phyloP scores from a whole-genome alignment of 2,888 invertebrate genomes.

The Ochropleura leucogaster region DNA sequence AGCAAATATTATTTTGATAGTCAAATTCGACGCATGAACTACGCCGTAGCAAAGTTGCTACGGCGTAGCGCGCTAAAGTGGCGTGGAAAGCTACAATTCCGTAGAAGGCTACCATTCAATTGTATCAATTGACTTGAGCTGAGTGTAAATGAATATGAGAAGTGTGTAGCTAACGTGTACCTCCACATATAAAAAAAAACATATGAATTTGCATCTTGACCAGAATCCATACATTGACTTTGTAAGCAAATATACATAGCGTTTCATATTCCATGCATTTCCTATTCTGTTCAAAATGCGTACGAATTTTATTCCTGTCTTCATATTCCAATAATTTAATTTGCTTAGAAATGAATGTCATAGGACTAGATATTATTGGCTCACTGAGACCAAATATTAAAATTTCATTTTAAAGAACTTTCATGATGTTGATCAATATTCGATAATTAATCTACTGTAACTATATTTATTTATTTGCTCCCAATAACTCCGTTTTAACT shows the following conservation, averaged over 20 bases:
- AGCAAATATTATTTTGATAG: neutral
- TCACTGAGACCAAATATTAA: too few species aligned
- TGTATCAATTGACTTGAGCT: conserved; percentile 20
- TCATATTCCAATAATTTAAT: neutral
- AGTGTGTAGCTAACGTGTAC: neutral
- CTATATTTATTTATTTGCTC: neutral
- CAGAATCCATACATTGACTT: neutral
- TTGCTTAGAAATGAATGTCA: too few species aligned
- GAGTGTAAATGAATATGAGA: neutral
- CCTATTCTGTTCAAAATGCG: neutral
- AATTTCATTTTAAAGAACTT: too few species aligned
- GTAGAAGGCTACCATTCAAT: conserved; percentile 38
- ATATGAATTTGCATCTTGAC: conserved; percentile 8
- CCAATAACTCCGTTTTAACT: neutral
- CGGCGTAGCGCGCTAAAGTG: conserved; percentile 25
- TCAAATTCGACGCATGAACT: neutral
- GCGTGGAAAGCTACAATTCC: conserved; percentile 35
- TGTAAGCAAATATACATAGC: neutral
- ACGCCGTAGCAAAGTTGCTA: neutral
- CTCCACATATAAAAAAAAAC: neutral
- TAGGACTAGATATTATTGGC: too few species aligned
- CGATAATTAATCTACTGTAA: neutral
- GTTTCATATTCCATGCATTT: conserved; percentile 18
- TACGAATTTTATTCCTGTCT: neutral
- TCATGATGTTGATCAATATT: too few species aligned